Percentiles rank a stretch among this genome's conserved stretches.
Evolutionary conservation across 2,888 invertebrate genomes (phyloP).

Genomic region (Xestia rhomboidea): DNA sequence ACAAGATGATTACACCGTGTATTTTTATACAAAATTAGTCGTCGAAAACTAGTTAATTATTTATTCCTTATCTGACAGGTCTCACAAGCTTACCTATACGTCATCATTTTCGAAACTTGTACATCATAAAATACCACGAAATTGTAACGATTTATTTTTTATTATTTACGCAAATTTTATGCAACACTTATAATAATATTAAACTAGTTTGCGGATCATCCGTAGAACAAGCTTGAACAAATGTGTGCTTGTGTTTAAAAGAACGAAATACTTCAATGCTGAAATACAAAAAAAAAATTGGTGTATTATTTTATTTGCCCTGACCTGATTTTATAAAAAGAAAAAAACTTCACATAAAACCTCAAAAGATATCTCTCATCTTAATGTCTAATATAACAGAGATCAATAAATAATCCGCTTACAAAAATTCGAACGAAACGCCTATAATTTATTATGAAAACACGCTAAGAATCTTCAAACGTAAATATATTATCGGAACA

Average conservation of each 20-base stretch:
- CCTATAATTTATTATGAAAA: slow-evolving; percentile 36
- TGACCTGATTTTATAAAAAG: slow-evolving; percentile 36
- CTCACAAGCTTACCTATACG: not conserved
- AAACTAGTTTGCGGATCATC: slow-evolving; percentile 5
- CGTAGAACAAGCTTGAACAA: not conserved
- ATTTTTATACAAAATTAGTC: not conserved
- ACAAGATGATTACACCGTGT: not conserved
- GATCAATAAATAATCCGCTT: slow-evolving; percentile 47
- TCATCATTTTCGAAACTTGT: not conserved
- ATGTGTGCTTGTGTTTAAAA: not conserved
- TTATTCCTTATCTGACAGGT: not conserved
- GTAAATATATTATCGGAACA: slow-evolving; percentile 26
- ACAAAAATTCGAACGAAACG: not conserved
- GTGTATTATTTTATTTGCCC: slow-evolving; percentile 18
- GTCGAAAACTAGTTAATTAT: not conserved
- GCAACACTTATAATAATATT: not conserved
- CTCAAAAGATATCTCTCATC: slow-evolving; percentile 28
- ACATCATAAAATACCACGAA: not conserved
- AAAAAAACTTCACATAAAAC: slow-evolving; percentile 3
- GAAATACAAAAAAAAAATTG: not conserved
- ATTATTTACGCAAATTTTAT: not conserved
- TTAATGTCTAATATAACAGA: slow-evolving; percentile 6
- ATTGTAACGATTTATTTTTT: not conserved
- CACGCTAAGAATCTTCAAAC: slow-evolving; percentile 17
- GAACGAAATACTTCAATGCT: not conserved